Evolutionary conservation across 2,797 vertebrate genomes (phyloP), one percentile per base, ranked within the genome.

Genomic region (Anguilla marmorata): DNA sequence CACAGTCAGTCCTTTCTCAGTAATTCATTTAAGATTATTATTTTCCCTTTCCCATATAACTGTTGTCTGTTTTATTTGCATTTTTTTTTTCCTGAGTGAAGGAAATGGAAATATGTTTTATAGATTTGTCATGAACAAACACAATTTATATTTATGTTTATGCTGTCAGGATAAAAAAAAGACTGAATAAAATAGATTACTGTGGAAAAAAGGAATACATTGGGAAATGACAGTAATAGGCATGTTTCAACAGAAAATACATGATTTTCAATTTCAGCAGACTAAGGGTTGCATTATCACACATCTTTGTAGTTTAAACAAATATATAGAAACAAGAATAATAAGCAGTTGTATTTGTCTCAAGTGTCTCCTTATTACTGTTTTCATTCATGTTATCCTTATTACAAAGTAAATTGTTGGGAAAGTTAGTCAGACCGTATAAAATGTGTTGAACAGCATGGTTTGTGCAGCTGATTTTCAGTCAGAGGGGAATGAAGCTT

Each of bases 121-220:
- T 60, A 41, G 76, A 48, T 82, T 86, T 89, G 85, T 76, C 79
- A 52, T 74, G 79, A 83, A 54, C 48, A 54, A 50, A 84, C 50
- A 88, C 74, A 72, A 74, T 87, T 87, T 58, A 37, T 58, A 82
- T 63, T 87, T 24, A 82, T 87, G 76, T 80, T 60, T 82, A 87
- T 82, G 52, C 86, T 11, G 37, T 21, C 60, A 45, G 19, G 3
- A 58, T 8, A 19, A 5, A 21, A 58, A 24, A 37, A 14, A 82
- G 33, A n/a, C 60, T n/a, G 19, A 63, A 63, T 33, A 45, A 86
- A 76, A 56, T 21, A 82, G 27, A 89, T 52, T 52, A 12, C 3
- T 41, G 33, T 3, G 74, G 37, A 50, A 21, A 80, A 86, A 30
- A 50, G 12, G 16, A 52, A 84, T 60, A 33, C n/a, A 58, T 27